Conservation (phyloP, 1,140 invertebrate genomes). For the Lepidurus packardi region DNA sequence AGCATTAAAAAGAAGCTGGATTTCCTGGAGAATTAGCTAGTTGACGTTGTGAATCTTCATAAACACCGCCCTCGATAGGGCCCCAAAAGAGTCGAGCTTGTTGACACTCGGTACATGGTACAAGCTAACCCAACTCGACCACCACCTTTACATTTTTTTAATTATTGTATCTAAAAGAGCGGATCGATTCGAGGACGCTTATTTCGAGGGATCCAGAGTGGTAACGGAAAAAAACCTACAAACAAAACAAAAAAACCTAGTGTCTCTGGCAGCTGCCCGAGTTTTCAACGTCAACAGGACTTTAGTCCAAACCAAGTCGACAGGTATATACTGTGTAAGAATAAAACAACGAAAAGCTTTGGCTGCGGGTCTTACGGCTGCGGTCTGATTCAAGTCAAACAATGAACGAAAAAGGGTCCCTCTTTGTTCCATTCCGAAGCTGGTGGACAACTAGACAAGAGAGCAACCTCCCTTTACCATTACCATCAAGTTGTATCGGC, state of each 20-base stretch:
- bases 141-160: background rate
- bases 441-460: constrained; percentile 6
- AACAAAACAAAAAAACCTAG: background rate
- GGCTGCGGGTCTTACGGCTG: background rate
- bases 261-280: constrained; percentile 1
- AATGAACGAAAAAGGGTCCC: background rate
- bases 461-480: background rate
- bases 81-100: background rate
- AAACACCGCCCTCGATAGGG: too few species aligned
- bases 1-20: background rate
- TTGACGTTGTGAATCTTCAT: background rate
- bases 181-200: background rate
- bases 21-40: background rate
- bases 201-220: background rate
- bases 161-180: background rate
- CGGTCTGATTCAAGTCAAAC: constrained; percentile 9
- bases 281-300: background rate
- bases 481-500: background rate
- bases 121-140: background rate
- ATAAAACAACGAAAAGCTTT: background rate
- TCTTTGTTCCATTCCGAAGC: constrained; percentile 14
- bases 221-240: background rate
- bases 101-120: background rate
- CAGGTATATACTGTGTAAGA: background rate
- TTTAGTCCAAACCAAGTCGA: background rate